Conservation (phyloP, 2,888 invertebrate genomes). For the Eilema griseolum region DNA sequence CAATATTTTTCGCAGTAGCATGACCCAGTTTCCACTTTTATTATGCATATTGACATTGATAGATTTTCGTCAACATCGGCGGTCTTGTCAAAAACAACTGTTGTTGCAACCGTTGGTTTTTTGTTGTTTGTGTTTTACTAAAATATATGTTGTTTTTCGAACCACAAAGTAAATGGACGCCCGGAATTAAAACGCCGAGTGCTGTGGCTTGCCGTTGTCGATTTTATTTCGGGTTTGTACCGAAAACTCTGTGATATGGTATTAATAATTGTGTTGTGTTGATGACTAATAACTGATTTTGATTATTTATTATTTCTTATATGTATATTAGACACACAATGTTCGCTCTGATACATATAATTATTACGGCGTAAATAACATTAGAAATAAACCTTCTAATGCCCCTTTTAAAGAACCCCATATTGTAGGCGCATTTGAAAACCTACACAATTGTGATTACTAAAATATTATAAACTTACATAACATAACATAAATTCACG, state of each 20-base stretch:
- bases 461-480: too few species aligned
- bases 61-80: constrained; percentile 46
- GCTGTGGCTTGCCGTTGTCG: background rate
- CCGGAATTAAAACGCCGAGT: constrained; percentile 1
- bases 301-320: too few species aligned
- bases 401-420: too few species aligned
- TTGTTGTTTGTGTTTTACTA: constrained; percentile 13
- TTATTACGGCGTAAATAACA: too few species aligned
- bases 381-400: too few species aligned
- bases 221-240: background rate
- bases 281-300: background rate
- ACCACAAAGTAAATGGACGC: constrained; percentile 7
- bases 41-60: constrained; percentile 50
- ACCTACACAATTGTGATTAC: too few species aligned
- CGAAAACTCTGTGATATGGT: background rate
- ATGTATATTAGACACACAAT: too few species aligned
- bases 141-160: constrained; percentile 13
- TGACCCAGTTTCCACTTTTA: constrained; percentile 40
- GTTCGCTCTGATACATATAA: too few species aligned
- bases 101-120: constrained; percentile 24
- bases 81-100: constrained; percentile 36
- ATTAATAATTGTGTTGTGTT: background rate
- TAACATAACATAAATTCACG: too few species aligned
- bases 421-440: too few species aligned
- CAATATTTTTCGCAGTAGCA: constrained; percentile 28